These are phyloP conservation scores for Anguilla anguilla DNA, from an alignment of 2,797 vertebrate species.

Conservation along the genomic window DNA sequence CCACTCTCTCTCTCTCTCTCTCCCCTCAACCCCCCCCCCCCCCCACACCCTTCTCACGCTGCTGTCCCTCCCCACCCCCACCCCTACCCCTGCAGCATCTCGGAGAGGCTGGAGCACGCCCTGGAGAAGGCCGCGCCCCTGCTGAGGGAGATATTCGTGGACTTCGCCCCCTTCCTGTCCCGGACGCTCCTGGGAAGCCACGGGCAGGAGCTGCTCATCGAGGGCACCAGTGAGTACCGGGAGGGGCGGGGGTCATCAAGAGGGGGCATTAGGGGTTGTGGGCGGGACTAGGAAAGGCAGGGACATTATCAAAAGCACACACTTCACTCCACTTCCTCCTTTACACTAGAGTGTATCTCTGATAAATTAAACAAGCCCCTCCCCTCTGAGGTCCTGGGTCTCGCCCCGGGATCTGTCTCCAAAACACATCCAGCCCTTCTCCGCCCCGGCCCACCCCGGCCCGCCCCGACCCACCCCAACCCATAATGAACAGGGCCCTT, in stretches of 20 bases:
- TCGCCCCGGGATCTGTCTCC: background rate
- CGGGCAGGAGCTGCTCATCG: constrained; percentile 95
- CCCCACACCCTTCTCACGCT: no score
- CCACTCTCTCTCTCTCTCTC: background rate
- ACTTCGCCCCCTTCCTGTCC: constrained; percentile 96
- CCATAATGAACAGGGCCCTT: background rate
- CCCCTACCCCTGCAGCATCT: constrained; percentile 78
- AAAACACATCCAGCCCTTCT: background rate
- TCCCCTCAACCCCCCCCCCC: background rate
- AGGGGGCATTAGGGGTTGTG: background rate
- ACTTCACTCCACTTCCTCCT: background rate
- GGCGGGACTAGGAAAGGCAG: background rate
- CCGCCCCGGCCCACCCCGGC: background rate
- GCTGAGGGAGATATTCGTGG: constrained; percentile 96
- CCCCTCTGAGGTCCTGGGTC: background rate
- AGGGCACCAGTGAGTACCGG: constrained; percentile 90
- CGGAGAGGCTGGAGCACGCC: constrained; percentile 91
- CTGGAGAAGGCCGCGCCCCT: constrained; percentile 94
- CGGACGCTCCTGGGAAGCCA: constrained; percentile 96
- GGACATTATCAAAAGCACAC: background rate
- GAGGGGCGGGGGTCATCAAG: background rate
- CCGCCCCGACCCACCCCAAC: background rate
- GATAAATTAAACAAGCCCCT: background rate
- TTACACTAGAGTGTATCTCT: background rate
- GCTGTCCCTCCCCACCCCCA: background rate